These are phyloP conservation scores for Pleuronectes platessa DNA, from an alignment of 2,113 vertebrate species.

Conservation along the genomic window DNA sequence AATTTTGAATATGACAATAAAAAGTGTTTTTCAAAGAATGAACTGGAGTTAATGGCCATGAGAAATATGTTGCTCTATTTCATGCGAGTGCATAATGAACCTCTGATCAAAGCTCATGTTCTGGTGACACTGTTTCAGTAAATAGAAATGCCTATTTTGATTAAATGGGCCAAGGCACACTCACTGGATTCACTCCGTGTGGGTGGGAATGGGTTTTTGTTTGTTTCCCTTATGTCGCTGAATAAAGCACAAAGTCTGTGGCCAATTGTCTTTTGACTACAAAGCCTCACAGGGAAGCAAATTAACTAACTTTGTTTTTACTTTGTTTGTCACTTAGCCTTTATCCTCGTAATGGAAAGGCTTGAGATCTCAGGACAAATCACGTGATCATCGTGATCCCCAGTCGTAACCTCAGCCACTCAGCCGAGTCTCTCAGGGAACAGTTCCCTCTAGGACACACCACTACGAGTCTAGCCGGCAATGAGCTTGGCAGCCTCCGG, in stretches of 20 bases:
- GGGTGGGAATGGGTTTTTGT: conserved; percentile 10
- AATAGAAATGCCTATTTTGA: conserved; percentile 15
- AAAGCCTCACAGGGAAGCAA: neutral
- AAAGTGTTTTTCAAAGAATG: conserved; percentile 25
- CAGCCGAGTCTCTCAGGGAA: neutral
- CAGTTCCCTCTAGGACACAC: conserved; percentile 20
- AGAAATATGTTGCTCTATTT: conserved; percentile 18
- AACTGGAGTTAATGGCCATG: conserved; percentile 18
- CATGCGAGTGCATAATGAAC: conserved; percentile 18
- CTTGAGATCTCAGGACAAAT: neutral
- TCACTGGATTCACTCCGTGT: neutral
- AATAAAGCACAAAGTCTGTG: conserved; percentile 15
- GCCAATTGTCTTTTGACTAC: conserved; percentile 12
- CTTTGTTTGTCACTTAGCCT: neutral
- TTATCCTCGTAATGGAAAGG: neutral
- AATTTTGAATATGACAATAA: neutral
- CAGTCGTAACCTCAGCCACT: neutral
- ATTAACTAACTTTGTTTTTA: neutral
- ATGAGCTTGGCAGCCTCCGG: conserved; percentile 56
- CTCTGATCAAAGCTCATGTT: conserved; percentile 38
- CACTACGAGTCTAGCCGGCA: conserved; percentile 14
- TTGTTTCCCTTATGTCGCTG: conserved; percentile 15
- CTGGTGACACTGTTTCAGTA: conserved; percentile 27
- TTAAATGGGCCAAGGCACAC: conserved; percentile 35
- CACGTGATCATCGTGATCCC: neutral